phyloP scores from a whole-genome alignment of 2,797 vertebrate species.

The Pristis pectinata region DNA sequence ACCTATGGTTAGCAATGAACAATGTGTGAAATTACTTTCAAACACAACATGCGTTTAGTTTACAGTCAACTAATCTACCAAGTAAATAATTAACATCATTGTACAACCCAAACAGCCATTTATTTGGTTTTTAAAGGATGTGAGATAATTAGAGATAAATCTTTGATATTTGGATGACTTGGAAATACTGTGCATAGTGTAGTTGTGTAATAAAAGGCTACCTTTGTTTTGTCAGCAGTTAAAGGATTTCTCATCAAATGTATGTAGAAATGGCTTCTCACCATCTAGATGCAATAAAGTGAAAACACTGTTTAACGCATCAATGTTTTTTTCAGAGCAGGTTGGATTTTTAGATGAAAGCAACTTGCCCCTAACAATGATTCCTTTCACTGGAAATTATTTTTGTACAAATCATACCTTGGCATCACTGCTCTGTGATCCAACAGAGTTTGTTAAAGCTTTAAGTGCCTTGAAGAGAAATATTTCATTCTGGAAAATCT shows the following conservation, averaged over 20 bases:
- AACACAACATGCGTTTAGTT: neutral
- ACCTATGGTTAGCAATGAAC: neutral
- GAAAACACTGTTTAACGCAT: too few species aligned
- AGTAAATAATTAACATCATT: neutral
- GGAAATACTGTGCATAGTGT: too few species aligned
- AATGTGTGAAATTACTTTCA: neutral
- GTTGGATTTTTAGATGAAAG: slow-evolving; percentile 10
- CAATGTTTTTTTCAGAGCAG: neutral
- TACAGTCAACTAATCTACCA: neutral
- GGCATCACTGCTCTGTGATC: neutral
- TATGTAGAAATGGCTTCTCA: neutral
- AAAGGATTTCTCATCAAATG: neutral
- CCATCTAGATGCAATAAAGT: neutral
- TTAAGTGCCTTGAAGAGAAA: neutral
- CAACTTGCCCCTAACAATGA: neutral
- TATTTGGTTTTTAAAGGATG: neutral
- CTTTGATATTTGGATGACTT: neutral
- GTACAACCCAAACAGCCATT: neutral
- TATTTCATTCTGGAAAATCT: neutral
- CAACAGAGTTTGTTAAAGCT: neutral
- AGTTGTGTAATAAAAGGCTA: neutral
- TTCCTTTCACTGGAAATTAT: neutral
- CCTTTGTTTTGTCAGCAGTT: neutral
- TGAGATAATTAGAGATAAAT: neutral
- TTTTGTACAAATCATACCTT: neutral